Conservation (phyloP, 1,140 invertebrate genomes). For the Atta texana region DNA sequence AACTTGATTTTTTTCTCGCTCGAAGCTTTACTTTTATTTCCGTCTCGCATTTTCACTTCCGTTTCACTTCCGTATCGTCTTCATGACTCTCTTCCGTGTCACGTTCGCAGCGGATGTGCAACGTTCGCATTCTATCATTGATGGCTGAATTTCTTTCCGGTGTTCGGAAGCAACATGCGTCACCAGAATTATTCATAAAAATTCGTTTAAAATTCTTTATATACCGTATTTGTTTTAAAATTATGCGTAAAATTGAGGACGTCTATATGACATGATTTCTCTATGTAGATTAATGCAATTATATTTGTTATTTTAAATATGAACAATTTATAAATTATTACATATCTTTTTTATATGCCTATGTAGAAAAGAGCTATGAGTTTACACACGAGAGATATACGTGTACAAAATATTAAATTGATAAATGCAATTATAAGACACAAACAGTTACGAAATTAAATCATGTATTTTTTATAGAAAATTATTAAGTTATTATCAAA, state of each 20-base stretch:
- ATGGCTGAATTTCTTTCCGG: not conserved
- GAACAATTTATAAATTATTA: not conserved
- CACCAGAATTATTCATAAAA: not conserved
- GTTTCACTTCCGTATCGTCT: conserved; percentile 28
- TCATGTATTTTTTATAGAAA: not conserved
- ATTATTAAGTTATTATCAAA: conserved; percentile 11
- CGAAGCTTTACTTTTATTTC: conserved; percentile 29
- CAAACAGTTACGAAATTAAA: not conserved
- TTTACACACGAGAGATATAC: not conserved
- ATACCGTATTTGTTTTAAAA: not conserved
- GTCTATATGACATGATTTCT: not conserved
- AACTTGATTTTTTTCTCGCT: not conserved
- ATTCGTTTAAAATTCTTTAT: not conserved
- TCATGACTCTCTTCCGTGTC: not conserved
- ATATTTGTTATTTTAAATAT: not conserved
- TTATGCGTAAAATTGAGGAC: not conserved
- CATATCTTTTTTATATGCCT: not conserved
- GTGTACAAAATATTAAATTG: not conserved
- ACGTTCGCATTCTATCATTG: conserved; percentile 8
- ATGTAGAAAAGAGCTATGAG: not conserved
- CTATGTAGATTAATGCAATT: not conserved
- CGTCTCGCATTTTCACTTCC: conserved; percentile 39
- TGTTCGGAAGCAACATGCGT: not conserved
- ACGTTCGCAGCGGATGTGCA: conserved; percentile 24
- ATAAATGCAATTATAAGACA: conserved; percentile 14